Percentiles rank a stretch among this genome's conserved stretches.
Conservation (phyloP, 1,140 invertebrate species). For the Dreissena polymorpha region DNA sequence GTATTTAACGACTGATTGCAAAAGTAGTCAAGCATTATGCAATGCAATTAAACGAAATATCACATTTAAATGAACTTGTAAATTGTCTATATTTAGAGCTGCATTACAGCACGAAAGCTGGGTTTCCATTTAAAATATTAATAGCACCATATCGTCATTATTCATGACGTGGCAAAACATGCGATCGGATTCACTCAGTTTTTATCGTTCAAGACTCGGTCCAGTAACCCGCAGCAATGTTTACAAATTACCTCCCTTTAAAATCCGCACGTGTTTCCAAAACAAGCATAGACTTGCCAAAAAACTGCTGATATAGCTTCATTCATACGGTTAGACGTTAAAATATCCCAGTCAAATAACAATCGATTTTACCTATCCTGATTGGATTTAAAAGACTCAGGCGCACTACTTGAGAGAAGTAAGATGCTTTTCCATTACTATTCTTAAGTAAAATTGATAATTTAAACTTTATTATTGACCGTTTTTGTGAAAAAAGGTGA, state of each 20-base stretch:
- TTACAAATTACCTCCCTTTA: conserved; percentile 33
- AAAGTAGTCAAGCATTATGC: too few species aligned
- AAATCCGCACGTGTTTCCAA: conserved; percentile 29
- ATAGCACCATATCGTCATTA: conserved; percentile 28
- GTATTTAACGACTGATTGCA: too few species aligned
- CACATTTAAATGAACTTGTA: too few species aligned
- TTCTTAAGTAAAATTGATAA: too few species aligned
- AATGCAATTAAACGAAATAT: too few species aligned
- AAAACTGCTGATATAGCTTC: conserved; percentile 41
- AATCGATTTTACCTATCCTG: conserved; percentile 6
- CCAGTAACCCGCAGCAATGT: conserved; percentile 9
- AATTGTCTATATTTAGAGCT: too few species aligned
- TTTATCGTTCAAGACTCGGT: conserved; percentile 16
- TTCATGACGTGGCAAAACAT: conserved; percentile 24
- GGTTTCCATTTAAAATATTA: conserved; percentile 16
- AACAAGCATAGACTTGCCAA: conserved; percentile 41
- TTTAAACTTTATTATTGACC: too few species aligned
- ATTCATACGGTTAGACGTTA: conserved; percentile 31
- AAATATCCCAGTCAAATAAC: conserved; percentile 4
- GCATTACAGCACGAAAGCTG: not conserved
- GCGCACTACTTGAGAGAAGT: too few species aligned
- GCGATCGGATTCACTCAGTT: conserved; percentile 17
- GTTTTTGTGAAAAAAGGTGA: too few species aligned
- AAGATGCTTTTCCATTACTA: too few species aligned
- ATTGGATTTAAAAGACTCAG: conserved; percentile 28